A percentile compares a stretch with the other conserved stretches of the same genome.
phyloP scores from a whole-genome alignment of 2,888 invertebrate genomes.

The Epistrophe grossulariae region DNA sequence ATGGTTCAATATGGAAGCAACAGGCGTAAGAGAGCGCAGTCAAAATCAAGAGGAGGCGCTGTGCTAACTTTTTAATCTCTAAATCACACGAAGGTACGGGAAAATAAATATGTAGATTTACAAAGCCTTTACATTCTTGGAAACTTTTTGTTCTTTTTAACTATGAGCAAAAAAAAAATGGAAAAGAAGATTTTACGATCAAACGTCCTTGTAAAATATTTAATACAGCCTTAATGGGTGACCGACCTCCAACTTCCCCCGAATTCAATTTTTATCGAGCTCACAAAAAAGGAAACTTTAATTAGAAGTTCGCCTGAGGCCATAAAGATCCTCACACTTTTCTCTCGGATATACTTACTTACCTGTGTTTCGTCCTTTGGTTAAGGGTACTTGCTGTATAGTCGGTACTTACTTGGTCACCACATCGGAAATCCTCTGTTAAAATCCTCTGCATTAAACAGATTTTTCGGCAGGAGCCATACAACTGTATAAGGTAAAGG shows the following conservation, averaged over 20 bases:
- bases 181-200: conserved; percentile 47
- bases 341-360: background rate
- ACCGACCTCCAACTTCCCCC: background rate
- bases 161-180: background rate
- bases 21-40: conserved; percentile 43
- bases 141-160: conserved; percentile 26
- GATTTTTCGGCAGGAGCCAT: conserved; percentile 13
- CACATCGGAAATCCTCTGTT: conserved; percentile 13
- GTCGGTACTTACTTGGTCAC: conserved; percentile 29
- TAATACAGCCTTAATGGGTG: conserved; percentile 8
- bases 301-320: conserved; percentile 63
- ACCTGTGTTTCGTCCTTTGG: conserved; percentile 17
- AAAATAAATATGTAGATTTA: background rate
- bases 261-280: background rate
- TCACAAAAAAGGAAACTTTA: conserved; percentile 53
- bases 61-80: conserved; percentile 48
- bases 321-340: conserved; percentile 39
- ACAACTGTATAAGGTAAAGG: background rate
- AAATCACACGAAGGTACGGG: conserved; percentile 23
- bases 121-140: background rate
- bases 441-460: conserved; percentile 2
- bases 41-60: background rate
- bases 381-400: conserved; percentile 18
- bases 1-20: conserved; percentile 69
- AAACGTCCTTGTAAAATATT: conserved; percentile 48